Conservation (phyloP, 2,113 vertebrate genomes). For the Oenanthe melanoleuca region DNA sequence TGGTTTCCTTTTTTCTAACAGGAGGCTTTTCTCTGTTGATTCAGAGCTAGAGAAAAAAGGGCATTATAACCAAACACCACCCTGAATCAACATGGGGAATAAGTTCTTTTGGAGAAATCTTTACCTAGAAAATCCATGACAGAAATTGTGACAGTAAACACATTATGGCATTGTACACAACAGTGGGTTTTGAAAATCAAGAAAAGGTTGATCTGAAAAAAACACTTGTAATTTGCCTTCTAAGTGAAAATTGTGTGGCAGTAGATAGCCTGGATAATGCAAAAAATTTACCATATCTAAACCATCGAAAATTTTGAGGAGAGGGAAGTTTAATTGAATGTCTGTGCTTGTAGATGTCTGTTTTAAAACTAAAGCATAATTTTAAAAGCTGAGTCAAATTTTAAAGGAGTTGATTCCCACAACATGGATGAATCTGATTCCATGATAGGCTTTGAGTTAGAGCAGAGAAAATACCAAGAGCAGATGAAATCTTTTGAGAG, state of each 20-base stretch:
- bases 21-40: constrained; percentile 26
- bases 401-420: neutral
- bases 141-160: neutral
- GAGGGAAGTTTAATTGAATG: neutral
- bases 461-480: neutral
- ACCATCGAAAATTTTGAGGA: neutral
- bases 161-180: neutral
- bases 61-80: neutral
- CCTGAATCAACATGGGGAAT: neutral
- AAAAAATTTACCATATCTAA: neutral
- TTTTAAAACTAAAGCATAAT: neutral
- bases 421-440: neutral
- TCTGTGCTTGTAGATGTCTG: neutral
- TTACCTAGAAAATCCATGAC: neutral
- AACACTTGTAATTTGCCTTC: neutral
- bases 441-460: neutral
- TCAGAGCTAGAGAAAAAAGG: neutral
- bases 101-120: neutral
- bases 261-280: neutral
- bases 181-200: neutral
- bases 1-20: constrained; percentile 20
- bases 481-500: neutral
- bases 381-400: neutral
- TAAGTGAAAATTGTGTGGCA: neutral
- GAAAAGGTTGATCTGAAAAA: neutral